phyloP scores from a whole-genome alignment of 1,140 invertebrate genomes.

The Micrasema minimum region DNA sequence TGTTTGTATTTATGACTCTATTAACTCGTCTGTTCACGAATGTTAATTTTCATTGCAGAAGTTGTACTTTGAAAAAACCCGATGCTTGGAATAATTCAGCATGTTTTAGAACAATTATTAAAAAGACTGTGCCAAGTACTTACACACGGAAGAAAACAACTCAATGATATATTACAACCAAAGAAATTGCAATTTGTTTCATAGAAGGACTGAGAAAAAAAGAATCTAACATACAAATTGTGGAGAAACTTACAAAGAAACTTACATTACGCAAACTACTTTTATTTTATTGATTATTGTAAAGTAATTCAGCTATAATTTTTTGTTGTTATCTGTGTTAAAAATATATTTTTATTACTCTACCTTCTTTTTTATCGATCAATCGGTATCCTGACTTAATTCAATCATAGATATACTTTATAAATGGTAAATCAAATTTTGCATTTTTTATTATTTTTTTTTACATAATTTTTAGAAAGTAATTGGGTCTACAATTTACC shows the following conservation, averaged over 20 bases:
- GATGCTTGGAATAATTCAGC: constrained; percentile 45
- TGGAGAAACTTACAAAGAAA: constrained; percentile 34
- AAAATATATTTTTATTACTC: too few relatives aligned
- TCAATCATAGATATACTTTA: neutral
- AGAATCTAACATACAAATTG: constrained; percentile 31
- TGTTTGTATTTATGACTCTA: too few relatives aligned
- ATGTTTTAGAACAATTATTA: constrained; percentile 44
- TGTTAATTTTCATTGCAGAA: constrained; percentile 11
- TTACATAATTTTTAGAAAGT: constrained; percentile 28
- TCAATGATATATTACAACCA: constrained; percentile 46
- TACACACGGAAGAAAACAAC: constrained; percentile 40
- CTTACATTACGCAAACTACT: constrained; percentile 39
- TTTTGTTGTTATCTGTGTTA: neutral
- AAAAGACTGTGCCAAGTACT: constrained; percentile 41
- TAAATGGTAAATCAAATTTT: neutral
- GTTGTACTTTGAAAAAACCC: constrained; percentile 44
- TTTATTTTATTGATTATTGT: constrained; percentile 45
- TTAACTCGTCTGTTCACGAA: neutral
- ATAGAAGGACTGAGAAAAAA: constrained; percentile 44
- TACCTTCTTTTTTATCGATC: too few relatives aligned
- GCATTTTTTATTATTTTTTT: neutral
- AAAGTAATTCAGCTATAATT: constrained; percentile 17
- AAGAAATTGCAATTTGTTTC: constrained; percentile 43
- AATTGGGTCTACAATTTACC: constrained; percentile 39
- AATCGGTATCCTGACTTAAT: neutral